A percentile compares a stretch with the other conserved stretches of the same genome.
Conservation (phyloP, 2,113 vertebrate species). For the Oryzias melastigma region DNA sequence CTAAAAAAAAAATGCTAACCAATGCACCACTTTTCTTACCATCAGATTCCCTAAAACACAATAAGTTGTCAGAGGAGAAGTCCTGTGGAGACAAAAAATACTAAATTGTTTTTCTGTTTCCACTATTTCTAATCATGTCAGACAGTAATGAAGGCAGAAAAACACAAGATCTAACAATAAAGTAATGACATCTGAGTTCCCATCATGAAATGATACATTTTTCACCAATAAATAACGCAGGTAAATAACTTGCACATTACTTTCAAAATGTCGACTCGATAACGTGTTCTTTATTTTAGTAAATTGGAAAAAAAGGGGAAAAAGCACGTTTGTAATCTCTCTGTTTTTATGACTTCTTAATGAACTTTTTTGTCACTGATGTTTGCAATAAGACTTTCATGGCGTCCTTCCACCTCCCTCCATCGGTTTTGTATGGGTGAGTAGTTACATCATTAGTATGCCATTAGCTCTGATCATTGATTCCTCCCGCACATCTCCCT, state of each 20-base stretch:
- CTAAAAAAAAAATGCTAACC: too few species aligned
- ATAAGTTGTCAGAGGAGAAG: too few species aligned
- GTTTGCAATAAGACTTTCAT: not conserved
- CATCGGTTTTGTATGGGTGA: conserved; percentile 38
- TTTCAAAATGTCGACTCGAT: too few species aligned
- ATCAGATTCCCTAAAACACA: too few species aligned
- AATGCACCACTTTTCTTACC: too few species aligned
- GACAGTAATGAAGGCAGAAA: conserved; percentile 5
- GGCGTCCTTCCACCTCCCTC: conserved; percentile 1
- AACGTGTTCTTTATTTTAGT: too few species aligned
- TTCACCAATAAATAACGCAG: not conserved
- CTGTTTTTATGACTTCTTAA: conserved; percentile 39
- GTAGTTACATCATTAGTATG: conserved; percentile 73
- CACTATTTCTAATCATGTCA: conserved; percentile 19
- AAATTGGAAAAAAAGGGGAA: too few species aligned
- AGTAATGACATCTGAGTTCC: not conserved
- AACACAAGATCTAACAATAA: not conserved
- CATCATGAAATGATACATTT: conserved; percentile 8
- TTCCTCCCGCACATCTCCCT: conserved; percentile 50
- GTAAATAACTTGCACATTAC: conserved; percentile 1
- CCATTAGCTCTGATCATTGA: conserved; percentile 76
- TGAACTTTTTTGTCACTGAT: conserved; percentile 9
- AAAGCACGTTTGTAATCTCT: too few species aligned
- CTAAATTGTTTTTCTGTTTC: conserved; percentile 22
- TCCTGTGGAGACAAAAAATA: not conserved